Conservation (phyloP, 1,140 invertebrate genomes). For the Cyclina sinensis region DNA sequence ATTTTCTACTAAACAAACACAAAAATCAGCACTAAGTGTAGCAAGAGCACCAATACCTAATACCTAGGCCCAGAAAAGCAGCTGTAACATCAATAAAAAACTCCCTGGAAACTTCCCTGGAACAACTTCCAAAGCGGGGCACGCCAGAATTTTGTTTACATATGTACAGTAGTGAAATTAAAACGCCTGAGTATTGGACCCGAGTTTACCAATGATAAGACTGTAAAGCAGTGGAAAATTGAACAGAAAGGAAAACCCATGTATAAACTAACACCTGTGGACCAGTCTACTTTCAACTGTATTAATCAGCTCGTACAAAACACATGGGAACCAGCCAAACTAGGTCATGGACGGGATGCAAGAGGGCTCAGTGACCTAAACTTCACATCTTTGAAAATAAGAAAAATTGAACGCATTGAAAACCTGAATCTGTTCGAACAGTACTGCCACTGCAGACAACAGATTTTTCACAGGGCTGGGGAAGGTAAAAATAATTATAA, state of each 20-base stretch:
- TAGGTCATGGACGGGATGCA: slow-evolving; percentile 73
- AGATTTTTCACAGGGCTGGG: slow-evolving; percentile 68
- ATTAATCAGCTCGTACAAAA: slow-evolving; percentile 54
- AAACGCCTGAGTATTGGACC: slow-evolving; percentile 67
- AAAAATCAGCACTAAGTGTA: not conserved
- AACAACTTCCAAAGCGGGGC: not conserved
- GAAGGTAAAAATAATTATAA: slow-evolving; percentile 65
- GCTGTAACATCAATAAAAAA: not conserved
- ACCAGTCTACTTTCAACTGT: slow-evolving; percentile 26
- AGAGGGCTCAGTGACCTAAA: slow-evolving; percentile 30
- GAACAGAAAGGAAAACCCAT: not conserved
- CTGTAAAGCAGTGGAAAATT: slow-evolving; percentile 65
- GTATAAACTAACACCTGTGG: slow-evolving; percentile 53
- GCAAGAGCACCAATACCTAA: not conserved
- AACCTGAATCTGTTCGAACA: slow-evolving; percentile 69
- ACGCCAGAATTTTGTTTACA: slow-evolving; percentile 67
- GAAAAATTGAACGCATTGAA: slow-evolving; percentile 71
- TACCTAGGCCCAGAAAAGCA: slow-evolving; percentile 4
- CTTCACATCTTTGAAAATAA: slow-evolving; percentile 64
- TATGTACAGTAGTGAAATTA: slow-evolving; percentile 55
- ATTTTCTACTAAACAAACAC: not conserved
- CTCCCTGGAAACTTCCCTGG: not conserved
- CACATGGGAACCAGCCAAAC: slow-evolving; percentile 68
- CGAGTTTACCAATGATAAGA: slow-evolving; percentile 55
- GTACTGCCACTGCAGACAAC: slow-evolving; percentile 61